Evolutionary conservation across 2,888 invertebrate species (phyloP).

Genomic region (Rhynchonema sp.): DNA sequence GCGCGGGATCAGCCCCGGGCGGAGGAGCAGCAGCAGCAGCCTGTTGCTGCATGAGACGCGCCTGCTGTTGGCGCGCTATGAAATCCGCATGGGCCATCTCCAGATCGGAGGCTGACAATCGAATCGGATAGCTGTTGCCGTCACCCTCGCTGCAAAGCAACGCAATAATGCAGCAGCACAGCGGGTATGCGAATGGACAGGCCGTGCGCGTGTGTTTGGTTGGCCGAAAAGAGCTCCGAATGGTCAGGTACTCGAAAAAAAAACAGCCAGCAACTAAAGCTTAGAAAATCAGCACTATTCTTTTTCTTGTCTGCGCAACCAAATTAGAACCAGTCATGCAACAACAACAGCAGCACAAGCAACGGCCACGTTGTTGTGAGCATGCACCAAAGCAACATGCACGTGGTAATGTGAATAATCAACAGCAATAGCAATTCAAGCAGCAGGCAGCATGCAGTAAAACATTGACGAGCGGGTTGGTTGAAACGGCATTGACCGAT

Average conservation of each 20-base stretch:
- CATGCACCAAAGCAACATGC: too few species aligned
- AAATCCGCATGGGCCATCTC: neutral
- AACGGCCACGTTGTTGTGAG: too few species aligned
- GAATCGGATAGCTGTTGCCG: neutral
- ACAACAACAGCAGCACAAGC: too few species aligned
- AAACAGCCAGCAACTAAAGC: neutral
- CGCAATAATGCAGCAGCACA: neutral
- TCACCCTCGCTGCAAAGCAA: neutral
- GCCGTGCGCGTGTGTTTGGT: slow-evolving; percentile 39
- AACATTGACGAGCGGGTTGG: neutral
- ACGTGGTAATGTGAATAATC: neutral
- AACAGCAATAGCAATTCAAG: neutral
- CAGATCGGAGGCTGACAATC: neutral
- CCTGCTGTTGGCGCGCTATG: neutral
- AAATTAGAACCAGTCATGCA: too few species aligned
- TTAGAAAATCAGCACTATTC: neutral
- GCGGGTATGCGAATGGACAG: neutral
- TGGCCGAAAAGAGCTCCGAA: slow-evolving; percentile 35
- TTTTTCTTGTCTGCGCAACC: neutral
- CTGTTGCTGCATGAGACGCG: neutral
- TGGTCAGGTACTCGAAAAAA: neutral
- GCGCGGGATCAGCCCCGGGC: too few species aligned
- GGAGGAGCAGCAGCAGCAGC: neutral
- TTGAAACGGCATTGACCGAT: too few species aligned
- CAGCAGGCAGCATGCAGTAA: neutral